Evolutionary conservation across 35 echinoderm and acorn worm species (phyloP).

Genomic region (Acanthaster planci): DNA sequence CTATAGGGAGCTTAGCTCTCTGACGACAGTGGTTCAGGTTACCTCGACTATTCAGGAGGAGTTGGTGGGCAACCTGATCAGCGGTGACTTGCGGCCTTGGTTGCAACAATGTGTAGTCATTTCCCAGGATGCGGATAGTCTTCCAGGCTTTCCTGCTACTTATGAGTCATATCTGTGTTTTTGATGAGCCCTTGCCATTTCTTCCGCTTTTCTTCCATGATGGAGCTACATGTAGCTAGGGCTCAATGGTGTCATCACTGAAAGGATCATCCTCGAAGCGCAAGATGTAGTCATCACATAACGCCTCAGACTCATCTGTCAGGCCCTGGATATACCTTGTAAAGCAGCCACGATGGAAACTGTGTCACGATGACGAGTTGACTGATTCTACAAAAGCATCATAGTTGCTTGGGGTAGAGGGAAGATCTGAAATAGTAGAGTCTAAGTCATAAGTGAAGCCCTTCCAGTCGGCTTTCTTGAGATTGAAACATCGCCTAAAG

Average conservation of each 20-base stretch:
- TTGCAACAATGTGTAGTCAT: conserved; percentile 5
- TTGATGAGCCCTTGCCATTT: no score
- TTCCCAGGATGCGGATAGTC: neutral
- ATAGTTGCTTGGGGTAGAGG: conserved; percentile 14
- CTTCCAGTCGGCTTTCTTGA: neutral
- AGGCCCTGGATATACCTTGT: conserved; percentile 39
- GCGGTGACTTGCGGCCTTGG: conserved; percentile 32
- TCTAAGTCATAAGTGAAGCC: neutral
- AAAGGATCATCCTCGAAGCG: conserved; percentile 32
- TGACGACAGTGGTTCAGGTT: conserved; percentile 18
- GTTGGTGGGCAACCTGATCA: conserved; percentile 42
- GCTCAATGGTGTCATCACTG: conserved; percentile 28
- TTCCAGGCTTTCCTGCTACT: neutral
- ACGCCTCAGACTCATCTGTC: conserved; percentile 15
- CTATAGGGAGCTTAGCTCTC: conserved; percentile 31
- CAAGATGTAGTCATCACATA: conserved; percentile 34
- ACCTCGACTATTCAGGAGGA: conserved; percentile 28
- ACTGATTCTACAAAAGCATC: conserved; percentile 32
- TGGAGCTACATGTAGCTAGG: conserved; percentile 24
- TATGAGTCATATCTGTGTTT: neutral
- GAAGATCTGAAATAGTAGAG: conserved; percentile 14
- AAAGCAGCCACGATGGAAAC: conserved; percentile 30
- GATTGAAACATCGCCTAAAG: neutral
- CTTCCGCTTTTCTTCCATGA: no score
- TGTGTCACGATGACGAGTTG: neutral